A percentile compares a stretch with the other conserved stretches of the same genome.
Evolutionary conservation across 2,888 invertebrate species (phyloP).

Genomic region (Maniola hyperantus): DNA sequence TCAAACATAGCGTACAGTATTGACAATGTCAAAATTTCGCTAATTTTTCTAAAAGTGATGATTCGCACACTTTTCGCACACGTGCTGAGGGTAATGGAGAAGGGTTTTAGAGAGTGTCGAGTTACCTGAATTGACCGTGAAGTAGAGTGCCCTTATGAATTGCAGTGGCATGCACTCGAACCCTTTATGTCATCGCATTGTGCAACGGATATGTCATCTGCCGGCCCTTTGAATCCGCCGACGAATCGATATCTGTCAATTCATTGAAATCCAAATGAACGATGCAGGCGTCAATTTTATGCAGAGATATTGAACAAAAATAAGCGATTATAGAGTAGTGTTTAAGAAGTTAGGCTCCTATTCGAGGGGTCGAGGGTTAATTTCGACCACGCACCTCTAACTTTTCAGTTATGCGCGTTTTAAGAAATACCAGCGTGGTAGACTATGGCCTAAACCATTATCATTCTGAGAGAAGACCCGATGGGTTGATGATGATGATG

Average conservation of each 20-base stretch:
- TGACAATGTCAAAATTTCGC: not conserved
- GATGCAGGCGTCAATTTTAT: conserved; percentile 35
- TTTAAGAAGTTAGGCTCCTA: no score
- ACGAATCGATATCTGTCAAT: conserved; percentile 47
- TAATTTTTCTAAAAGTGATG: conserved; percentile 34
- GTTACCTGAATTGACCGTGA: conserved; percentile 65
- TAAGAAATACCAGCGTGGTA: no score
- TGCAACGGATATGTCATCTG: conserved; percentile 79
- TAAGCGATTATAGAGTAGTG: not conserved
- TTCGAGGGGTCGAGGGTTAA: no score
- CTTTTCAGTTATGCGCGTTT: no score
- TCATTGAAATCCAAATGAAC: conserved; percentile 36
- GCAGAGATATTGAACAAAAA: conserved; percentile 1
- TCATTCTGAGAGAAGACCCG: no score
- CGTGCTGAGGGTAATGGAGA: conserved; percentile 58
- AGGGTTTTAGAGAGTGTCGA: conserved; percentile 65
- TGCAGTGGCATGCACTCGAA: conserved; percentile 77
- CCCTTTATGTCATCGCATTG: conserved; percentile 72
- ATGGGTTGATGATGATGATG: no score
- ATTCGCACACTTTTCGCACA: conserved; percentile 68
- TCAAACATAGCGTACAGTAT: not conserved
- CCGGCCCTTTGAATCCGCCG: conserved; percentile 72
- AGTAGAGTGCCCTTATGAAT: conserved; percentile 76
- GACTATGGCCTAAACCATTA: no score
- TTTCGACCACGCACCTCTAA: no score